Conservation (phyloP, 2,888 invertebrate species). For the Tetragnatha montana region DNA sequence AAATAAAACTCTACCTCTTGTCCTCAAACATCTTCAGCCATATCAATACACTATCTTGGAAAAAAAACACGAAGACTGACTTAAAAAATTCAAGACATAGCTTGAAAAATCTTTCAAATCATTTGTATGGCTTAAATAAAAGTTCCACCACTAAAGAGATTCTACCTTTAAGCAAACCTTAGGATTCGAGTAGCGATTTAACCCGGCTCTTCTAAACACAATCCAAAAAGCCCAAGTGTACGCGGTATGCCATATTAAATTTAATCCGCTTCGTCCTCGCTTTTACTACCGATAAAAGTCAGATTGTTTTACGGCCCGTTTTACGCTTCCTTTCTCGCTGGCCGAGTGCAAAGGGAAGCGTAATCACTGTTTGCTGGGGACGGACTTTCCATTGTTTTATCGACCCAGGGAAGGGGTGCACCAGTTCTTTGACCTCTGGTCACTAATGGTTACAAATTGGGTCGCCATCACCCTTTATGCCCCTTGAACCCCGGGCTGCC, state of each 20-base stretch:
- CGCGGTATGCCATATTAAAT: neutral
- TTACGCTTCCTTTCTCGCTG: neutral
- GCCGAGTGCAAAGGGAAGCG: neutral
- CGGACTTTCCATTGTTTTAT: slow-evolving; percentile 15
- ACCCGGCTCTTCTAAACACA: too few species aligned
- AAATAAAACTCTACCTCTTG: too few species aligned
- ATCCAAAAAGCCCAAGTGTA: neutral
- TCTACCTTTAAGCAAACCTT: too few species aligned
- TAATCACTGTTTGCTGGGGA: slow-evolving; percentile 35
- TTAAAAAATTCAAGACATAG: too few species aligned
- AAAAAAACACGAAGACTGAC: too few species aligned
- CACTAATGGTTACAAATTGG: slow-evolving; percentile 53
- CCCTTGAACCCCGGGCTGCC: slow-evolving; percentile 34
- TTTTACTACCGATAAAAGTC: neutral
- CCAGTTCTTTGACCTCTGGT: slow-evolving; percentile 56
- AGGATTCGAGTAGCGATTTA: too few species aligned
- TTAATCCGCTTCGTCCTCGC: neutral
- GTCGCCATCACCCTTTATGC: slow-evolving; percentile 26
- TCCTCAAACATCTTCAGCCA: too few species aligned
- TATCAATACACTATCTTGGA: too few species aligned
- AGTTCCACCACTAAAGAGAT: too few species aligned
- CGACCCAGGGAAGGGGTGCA: slow-evolving; percentile 34
- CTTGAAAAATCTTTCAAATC: too few species aligned
- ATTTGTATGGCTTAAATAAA: too few species aligned
- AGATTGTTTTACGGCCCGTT: neutral